Conservation (phyloP, 2,113 vertebrate genomes). For the Mirza zaza region DNA sequence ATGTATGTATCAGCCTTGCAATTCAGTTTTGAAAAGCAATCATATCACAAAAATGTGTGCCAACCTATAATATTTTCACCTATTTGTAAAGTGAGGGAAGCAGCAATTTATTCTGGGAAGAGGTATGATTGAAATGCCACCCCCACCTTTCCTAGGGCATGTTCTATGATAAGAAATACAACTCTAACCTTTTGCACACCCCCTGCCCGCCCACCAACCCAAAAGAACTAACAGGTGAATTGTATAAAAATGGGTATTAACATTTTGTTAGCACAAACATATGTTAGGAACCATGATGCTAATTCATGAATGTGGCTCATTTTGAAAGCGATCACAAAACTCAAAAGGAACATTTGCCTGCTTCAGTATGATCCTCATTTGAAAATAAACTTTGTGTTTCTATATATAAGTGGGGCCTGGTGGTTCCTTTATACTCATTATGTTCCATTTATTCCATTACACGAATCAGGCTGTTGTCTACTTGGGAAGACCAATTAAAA, state of each 20-base stretch:
- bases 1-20: not conserved
- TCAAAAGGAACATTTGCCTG: not conserved
- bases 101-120: not conserved
- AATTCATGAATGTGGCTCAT: not conserved
- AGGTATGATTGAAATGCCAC: not conserved
- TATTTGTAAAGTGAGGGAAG: not conserved
- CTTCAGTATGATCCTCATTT: not conserved
- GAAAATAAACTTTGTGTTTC: conserved; percentile 8
- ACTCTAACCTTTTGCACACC: not conserved
- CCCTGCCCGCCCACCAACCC: not conserved
- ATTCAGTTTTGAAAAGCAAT: not conserved
- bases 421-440: not conserved
- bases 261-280: not conserved
- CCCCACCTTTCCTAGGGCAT: not conserved
- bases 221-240: not conserved
- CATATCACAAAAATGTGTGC: not conserved
- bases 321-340: conserved; percentile 2
- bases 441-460: not conserved
- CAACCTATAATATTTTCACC: not conserved
- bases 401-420: not conserved
- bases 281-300: not conserved
- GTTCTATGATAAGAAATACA: not conserved
- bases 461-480: not conserved
- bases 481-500: conserved; percentile 6
- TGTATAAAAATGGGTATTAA: not conserved